Evolutionary conservation across 2,888 invertebrate species (phyloP), one percentile per base, ranked within the genome.

Genomic region (Aphelenchoides bicaudatus): DNA sequence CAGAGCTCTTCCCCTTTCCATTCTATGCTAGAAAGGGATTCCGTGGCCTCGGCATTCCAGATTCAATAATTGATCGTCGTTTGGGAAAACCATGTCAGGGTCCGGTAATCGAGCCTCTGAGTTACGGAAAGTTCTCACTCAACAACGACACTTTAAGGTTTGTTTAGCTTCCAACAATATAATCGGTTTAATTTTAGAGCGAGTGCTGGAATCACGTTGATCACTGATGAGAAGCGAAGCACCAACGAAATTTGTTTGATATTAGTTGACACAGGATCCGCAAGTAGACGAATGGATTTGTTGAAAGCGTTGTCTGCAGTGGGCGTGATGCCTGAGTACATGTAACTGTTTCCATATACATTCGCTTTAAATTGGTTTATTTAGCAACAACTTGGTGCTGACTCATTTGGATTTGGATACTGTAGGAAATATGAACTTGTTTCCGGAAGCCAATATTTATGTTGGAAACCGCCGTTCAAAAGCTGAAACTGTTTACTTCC

Each of bases 351-450:
- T n/a, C n/a, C n/a, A n/a, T n/a, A n/a, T n/a, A n/a, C n/a, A n/a
- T n/a, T n/a, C n/a, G n/a, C n/a, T n/a, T n/a, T n/a, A n/a, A n/a
- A n/a, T n/a, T n/a, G n/a, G n/a, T n/a, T n/a, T n/a, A n/a, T n/a
- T n/a, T n/a, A n/a, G n/a, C n/a, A 58, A 31, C 25, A 51, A 55
- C 13, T 29, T 62, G 10, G 50, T 62, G n/a, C 47, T 62, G 37
- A 62, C 62, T 8, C 62, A 62, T 37, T 38, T 31, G 52, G 4
- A 63, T 37, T 37, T 62, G 3, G 63, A 62, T 30, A 59, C 39
- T 10, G 39, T 61, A 8, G 63, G 63, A 8, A 62, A 62, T 43
- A 48, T 62, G 13, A 62, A 62, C 39, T 25, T 62, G 21, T 62
- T 62, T 47, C 64, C 61, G 13, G 39, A 59, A 21, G 54, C 63